These are phyloP conservation scores for Bruchidius siliquastri DNA, from an alignment of 2,888 invertebrate species.

Conservation along the genomic window DNA sequence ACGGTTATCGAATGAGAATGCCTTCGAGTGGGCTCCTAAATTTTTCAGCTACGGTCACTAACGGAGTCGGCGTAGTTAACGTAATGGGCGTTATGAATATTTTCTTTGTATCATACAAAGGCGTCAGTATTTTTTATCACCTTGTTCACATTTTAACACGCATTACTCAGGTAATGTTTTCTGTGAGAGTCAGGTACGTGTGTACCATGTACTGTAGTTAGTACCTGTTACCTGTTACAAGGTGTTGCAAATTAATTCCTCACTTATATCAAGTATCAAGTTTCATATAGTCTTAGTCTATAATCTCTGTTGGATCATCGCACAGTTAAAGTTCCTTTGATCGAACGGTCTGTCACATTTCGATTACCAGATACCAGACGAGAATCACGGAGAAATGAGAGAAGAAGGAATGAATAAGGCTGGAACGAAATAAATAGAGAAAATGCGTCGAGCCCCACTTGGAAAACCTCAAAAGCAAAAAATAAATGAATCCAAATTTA, in stretches of 20 bases:
- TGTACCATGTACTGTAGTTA: neutral
- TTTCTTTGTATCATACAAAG: neutral
- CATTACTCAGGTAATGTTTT: neutral
- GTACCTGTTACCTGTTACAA: neutral
- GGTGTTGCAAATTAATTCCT: neutral
- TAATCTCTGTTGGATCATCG: no score
- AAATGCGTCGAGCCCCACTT: no score
- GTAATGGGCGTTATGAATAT: neutral
- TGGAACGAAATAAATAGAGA: no score
- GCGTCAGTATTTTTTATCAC: neutral
- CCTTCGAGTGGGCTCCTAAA: neutral
- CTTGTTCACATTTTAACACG: neutral
- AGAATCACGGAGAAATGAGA: no score
- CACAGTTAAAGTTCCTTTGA: no score
- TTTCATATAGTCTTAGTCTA: no score
- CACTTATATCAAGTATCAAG: neutral
- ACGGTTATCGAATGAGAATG: neutral
- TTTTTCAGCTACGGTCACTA: neutral
- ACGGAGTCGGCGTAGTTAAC: neutral
- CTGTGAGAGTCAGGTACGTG: neutral
- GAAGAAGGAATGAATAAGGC: no score
- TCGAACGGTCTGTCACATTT: no score
- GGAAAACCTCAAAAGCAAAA: no score
- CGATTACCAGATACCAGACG: no score
- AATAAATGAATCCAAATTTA: no score